phyloP scores from a whole-genome alignment of 1,140 invertebrate species.

The Brachystomella parvula region DNA sequence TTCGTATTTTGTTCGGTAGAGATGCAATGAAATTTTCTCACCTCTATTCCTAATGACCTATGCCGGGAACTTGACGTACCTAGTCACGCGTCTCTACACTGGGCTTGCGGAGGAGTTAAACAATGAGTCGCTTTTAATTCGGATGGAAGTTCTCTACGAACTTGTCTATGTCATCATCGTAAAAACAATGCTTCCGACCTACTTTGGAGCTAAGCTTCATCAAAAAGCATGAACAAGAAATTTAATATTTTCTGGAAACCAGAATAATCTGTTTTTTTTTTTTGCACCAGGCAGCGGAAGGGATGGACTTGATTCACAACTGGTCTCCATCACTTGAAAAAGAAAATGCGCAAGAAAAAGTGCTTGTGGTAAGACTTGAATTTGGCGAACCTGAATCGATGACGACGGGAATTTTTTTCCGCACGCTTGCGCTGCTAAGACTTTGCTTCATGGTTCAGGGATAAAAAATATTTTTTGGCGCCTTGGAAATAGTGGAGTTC shows the following conservation, averaged over 20 bases:
- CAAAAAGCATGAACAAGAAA: constrained; percentile 8
- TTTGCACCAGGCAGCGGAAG: constrained; percentile 8
- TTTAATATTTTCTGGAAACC: neutral
- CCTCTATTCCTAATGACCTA: constrained; percentile 20
- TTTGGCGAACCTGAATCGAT: too few relatives aligned
- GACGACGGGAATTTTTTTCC: neutral
- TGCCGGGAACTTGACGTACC: constrained; percentile 16
- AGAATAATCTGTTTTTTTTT: neutral
- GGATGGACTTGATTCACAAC: constrained; percentile 17
- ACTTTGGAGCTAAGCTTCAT: constrained; percentile 19
- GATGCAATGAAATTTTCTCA: constrained; percentile 21
- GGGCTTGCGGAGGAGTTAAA: constrained; percentile 20
- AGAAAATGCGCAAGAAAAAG: neutral
- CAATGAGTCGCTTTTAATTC: constrained; percentile 1
- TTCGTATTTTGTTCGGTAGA: too few relatives aligned
- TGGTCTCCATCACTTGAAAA: constrained; percentile 10
- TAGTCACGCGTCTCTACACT: constrained; percentile 18
- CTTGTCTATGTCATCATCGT: constrained; percentile 9
- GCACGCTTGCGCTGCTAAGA: too few relatives aligned
- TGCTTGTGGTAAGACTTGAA: constrained; percentile 28
- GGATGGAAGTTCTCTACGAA: constrained; percentile 14
- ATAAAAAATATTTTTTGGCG: too few relatives aligned
- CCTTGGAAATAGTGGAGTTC: too few relatives aligned
- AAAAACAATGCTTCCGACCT: constrained; percentile 22
- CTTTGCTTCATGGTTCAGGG: too few relatives aligned